phyloP scores from a whole-genome alignment of 2,888 invertebrate species.

The Drepanosiphum platanoidis region DNA sequence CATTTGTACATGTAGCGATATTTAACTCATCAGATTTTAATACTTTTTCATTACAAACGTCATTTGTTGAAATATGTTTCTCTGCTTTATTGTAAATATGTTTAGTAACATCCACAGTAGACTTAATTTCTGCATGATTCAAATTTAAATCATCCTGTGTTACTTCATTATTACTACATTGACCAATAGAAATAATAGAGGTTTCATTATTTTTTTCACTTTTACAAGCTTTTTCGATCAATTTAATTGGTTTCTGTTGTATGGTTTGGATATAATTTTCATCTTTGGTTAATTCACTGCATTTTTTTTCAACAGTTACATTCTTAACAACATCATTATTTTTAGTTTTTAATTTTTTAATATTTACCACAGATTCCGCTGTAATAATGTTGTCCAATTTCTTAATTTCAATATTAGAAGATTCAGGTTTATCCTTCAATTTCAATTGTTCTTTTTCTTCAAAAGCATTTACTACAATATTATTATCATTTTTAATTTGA shows the following conservation, averaged over 20 bases:
- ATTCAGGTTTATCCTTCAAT: neutral
- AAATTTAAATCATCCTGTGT: neutral
- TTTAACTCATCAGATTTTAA: neutral
- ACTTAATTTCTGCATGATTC: neutral
- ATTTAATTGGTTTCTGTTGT: too few species aligned
- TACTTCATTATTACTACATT: too few species aligned
- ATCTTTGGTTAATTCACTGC: conserved; percentile 4
- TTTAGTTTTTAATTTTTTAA: conserved; percentile 15
- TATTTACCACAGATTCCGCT: conserved; percentile 8
- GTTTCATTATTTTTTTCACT: neutral
- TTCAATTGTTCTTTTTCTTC: conserved; percentile 13
- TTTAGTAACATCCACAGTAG: neutral
- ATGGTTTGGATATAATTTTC: conserved; percentile 12
- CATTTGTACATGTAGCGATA: neutral
- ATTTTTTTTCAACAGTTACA: conserved; percentile 8
- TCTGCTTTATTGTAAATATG: neutral
- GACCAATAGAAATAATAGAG: neutral
- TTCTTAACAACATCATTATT: neutral
- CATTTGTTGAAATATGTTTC: neutral
- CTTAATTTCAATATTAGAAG: neutral
- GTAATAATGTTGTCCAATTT: neutral
- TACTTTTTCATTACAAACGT: neutral
- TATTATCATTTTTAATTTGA: conserved; percentile 10
- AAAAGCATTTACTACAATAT: neutral
- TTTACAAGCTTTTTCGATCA: too few species aligned